Evolutionary conservation across 1,140 invertebrate genomes (phyloP), one percentile per base, ranked within the genome.

Genomic region (Drosophila ananassae): DNA sequence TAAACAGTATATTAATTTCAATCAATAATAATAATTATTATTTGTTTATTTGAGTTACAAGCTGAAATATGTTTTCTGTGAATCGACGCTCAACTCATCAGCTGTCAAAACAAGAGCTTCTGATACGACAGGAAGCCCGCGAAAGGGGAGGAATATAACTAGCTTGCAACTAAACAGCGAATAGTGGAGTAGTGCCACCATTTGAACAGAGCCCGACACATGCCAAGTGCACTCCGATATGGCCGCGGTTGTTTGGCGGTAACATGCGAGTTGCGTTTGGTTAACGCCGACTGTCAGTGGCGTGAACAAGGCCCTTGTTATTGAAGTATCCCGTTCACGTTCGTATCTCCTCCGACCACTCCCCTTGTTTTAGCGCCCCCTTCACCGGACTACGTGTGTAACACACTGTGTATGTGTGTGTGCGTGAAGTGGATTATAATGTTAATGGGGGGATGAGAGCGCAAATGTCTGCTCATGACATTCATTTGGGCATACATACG

Each of bases 381-480:
- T 44, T 41, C 24, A n/a, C 64, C 34, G 63, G 39, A 59, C 37
- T 30, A 55, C 61, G 41, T 59, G 73, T 75, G 75, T 28, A 28
- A 28, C 7, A 28, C 25, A 28, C 25, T 6, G 6, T 75, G 66
- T 74, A 61, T 75, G 64, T 75, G 62, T 48, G 13, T 0, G 17
- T 25, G 39, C 25, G 41, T 46, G 21, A 24, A 69, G 66, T 69
- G 76, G 57, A 69, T 58, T 62, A 60, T 66, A 62, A 77, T 74
- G 76, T 56, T 60, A 48, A 74, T 58, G 57, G 59, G 25, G 37
- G 52, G 48, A 63, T 58, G 71, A 41, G 60, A 75, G 72, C 53
- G 72, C 41, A 57, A 59, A 56, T 77, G 64, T 64, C 81, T 85
- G 81, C 69, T 74, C 30, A 71, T 77, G 77, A 87, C 77, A 87